Evolutionary conservation across 2,888 invertebrate genomes (phyloP).

Genomic region (Xylota sylvarum): DNA sequence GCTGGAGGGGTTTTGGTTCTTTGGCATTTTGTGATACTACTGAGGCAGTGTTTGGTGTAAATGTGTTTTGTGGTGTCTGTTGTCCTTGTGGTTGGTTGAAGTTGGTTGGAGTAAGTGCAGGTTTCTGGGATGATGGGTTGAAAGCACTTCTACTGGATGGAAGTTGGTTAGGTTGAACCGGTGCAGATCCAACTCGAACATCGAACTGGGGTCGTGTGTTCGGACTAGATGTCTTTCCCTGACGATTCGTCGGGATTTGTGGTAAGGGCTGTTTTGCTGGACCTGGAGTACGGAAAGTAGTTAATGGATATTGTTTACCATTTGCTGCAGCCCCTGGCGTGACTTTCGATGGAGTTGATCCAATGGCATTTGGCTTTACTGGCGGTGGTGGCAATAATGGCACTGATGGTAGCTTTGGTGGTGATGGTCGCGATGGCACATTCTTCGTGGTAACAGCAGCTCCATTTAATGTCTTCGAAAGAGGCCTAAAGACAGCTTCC

Average conservation of each 20-base stretch:
- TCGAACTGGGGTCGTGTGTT: background rate
- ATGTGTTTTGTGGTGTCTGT: slow-evolving; percentile 13
- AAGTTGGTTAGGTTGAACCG: background rate
- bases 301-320: slow-evolving; percentile 47
- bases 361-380: slow-evolving; percentile 26
- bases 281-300: slow-evolving; percentile 17
- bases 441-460: background rate
- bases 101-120: background rate
- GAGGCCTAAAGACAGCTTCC: slow-evolving; percentile 30
- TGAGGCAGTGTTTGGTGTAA: slow-evolving; percentile 36
- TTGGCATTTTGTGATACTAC: slow-evolving; percentile 14
- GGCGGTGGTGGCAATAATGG: background rate
- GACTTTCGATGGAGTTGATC: slow-evolving; percentile 14
- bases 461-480: slow-evolving; percentile 35
- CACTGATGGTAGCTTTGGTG: slow-evolving; percentile 8
- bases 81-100: no score
- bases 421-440: slow-evolving; percentile 15
- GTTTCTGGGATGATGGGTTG: background rate
- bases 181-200: background rate
- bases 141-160: slow-evolving; percentile 1
- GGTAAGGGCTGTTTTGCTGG: background rate
- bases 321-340: slow-evolving; percentile 38
- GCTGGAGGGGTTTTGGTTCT: slow-evolving; percentile 12
- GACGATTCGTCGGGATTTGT: background rate
- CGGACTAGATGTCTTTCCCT: background rate